Conservation (phyloP, 2,797 vertebrate species). For the Micropoecilia bifurca region DNA sequence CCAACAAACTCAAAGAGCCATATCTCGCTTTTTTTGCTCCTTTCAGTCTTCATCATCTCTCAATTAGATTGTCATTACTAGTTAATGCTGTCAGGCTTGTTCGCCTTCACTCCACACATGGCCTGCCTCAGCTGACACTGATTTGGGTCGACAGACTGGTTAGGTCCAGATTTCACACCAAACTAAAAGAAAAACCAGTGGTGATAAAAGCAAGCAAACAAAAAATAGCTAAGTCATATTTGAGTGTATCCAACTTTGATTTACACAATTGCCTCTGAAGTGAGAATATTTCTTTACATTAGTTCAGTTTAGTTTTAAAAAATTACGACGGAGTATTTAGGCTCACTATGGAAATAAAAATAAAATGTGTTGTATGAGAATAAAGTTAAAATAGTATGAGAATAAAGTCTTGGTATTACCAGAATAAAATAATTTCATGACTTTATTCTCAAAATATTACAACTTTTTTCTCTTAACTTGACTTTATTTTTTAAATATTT, state of each 20-base stretch:
- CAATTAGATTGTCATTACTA: constrained; percentile 64
- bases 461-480: too few relatives aligned
- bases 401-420: too few relatives aligned
- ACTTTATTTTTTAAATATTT: too few relatives aligned
- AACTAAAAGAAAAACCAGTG: not conserved
- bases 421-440: too few relatives aligned
- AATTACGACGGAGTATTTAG: too few relatives aligned
- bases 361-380: too few relatives aligned
- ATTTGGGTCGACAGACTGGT: constrained; percentile 58
- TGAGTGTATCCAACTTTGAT: too few relatives aligned
- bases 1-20: constrained; percentile 29
- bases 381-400: too few relatives aligned
- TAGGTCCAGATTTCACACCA: constrained; percentile 40
- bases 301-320: too few relatives aligned
- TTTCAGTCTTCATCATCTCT: constrained; percentile 56
- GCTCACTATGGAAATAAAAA: too few relatives aligned
- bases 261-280: not conserved
- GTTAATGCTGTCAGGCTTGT: constrained; percentile 56
- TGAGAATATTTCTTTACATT: not conserved
- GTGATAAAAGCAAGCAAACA: not conserved
- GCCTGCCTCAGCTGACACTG: constrained; percentile 34
- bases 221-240: not conserved
- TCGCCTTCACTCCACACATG: constrained; percentile 52
- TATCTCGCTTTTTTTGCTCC: not conserved
- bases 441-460: too few relatives aligned